These are phyloP conservation scores for Trididemnum clinides DNA, from an alignment of 23 tunicate genomes.

Conservation along the genomic window DNA sequence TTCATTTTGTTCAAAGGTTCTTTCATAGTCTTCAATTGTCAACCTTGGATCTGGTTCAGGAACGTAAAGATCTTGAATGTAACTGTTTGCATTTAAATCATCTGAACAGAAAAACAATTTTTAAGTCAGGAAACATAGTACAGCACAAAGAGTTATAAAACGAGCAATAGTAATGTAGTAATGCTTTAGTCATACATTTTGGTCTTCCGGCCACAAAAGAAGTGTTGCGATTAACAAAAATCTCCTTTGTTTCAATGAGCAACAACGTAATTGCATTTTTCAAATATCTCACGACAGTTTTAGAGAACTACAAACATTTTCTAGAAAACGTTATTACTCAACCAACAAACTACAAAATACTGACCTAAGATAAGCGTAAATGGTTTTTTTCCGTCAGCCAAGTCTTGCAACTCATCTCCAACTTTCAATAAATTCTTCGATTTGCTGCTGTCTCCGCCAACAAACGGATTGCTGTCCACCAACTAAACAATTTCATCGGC, in stretches of 20 bases:
- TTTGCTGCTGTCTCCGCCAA: constrained; percentile 69
- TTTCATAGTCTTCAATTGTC: constrained; percentile 65
- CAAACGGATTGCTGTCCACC: constrained; percentile 76
- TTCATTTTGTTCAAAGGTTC: constrained; percentile 94
- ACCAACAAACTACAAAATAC: too few relatives aligned
- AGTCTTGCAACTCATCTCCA: constrained; percentile 37
- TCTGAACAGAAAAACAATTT: constrained; percentile 25
- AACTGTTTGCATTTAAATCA: constrained; percentile 84
- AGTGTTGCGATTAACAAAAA: too few relatives aligned
- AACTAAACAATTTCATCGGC: constrained; percentile 49
- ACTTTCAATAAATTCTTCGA: constrained; percentile 26
- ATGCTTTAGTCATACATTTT: too few relatives aligned
- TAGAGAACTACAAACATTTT: too few relatives aligned
- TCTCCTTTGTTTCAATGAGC: too few relatives aligned
- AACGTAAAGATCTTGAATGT: constrained; percentile 65
- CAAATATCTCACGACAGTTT: too few relatives aligned
- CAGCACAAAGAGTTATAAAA: too few relatives aligned
- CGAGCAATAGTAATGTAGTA: too few relatives aligned
- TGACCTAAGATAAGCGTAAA: constrained; percentile 73
- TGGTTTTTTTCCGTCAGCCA: constrained; percentile 35
- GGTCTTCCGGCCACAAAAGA: too few relatives aligned
- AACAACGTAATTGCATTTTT: too few relatives aligned
- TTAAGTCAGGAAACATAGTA: too few relatives aligned
- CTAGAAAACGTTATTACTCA: too few relatives aligned
- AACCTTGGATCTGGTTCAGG: constrained; percentile 94